Base-by-base conservation (phyloP, 2,797 vertebrate species). In the Parotocinclus haroldoi region DNA sequence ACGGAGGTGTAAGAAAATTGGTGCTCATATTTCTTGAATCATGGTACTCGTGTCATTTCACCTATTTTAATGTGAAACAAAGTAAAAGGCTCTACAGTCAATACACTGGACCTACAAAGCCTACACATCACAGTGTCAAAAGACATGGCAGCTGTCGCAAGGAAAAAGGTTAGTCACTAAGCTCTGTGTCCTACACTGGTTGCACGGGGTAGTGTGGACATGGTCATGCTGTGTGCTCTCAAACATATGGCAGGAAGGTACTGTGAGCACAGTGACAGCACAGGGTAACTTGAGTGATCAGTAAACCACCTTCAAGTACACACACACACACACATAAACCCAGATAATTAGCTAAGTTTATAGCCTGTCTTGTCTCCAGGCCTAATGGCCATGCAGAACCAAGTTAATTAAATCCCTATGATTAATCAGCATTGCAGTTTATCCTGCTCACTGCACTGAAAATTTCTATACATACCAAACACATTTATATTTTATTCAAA, bases 331-430 rank as follows among this genome's bases (percentile, higher is more conserved):
- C 58, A 46, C 69, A 67, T 36, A 64, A 49, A 57, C 18, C 66
- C 49, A 62, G 63, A 86, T 89, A 90, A 89, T 88, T 89, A 85
- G 83, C 81, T 83, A 78, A 83, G 85, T 90, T 88, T 88, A 89
- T 87, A 86, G 86, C 77, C 81, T 85, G 85, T 81, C 85, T 85
- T 83, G 80, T 88, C 82, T 87, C 76, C 79, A 83, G 81, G 83
- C 88, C 86, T 87, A 83, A 86, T 86, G 83, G 77, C 80, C 84
- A 82, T 78, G 84, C 74, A 16, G 72, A 80, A 84, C 81, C 82
- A 81, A 86, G 84, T 80, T 89, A 89, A 90, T 91, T 90, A 88
- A 89, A 89, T 87, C 80, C 82, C 73, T 83, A 79, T 89, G 86
- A 89, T 90, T 88, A 90, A 90, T 87, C 85, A 85, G 83, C 80